A percentile compares a stretch with the other conserved stretches of the same genome.
These are phyloP conservation scores for Ambastaia sidthimunki DNA, from an alignment of 2,797 vertebrate species.

Conservation along the genomic window DNA sequence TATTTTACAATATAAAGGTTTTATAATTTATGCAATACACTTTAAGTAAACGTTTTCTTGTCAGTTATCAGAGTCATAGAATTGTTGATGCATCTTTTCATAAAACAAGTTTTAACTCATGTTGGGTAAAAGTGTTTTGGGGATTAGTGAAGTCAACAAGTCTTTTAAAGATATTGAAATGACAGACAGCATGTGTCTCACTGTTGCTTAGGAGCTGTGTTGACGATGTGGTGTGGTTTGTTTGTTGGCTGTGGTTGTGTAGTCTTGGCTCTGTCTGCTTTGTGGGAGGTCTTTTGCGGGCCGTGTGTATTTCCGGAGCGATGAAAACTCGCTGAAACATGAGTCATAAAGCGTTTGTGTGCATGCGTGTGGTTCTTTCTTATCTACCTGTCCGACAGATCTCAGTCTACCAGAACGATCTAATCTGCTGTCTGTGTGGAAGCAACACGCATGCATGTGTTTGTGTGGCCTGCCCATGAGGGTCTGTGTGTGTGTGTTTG, in stretches of 20 bases:
- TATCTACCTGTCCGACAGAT: conserved; percentile 47
- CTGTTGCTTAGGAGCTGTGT: conserved; percentile 37
- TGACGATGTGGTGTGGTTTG: conserved; percentile 28
- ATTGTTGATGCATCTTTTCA: background rate
- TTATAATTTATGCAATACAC: background rate
- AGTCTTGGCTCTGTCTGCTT: conserved; percentile 40
- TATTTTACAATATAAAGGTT: no score
- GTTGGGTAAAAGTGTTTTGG: conserved; percentile 1
- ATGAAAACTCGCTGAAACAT: conserved; percentile 39
- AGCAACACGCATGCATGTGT: conserved; percentile 29
- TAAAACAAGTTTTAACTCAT: background rate
- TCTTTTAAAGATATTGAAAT: conserved; percentile 23
- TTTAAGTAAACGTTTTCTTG: conserved; percentile 11
- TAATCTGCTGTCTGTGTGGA: conserved; percentile 42
- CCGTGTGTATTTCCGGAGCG: conserved; percentile 29
- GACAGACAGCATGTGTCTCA: conserved; percentile 8
- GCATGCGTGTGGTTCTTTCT: conserved; percentile 43
- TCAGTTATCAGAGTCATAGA: background rate
- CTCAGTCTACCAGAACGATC: conserved; percentile 39
- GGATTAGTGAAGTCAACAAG: conserved; percentile 34
- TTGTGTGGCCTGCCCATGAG: conserved; percentile 7
- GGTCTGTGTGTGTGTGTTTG: conserved; percentile 1
- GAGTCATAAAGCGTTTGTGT: conserved; percentile 30
- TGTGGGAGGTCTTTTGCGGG: conserved; percentile 40
- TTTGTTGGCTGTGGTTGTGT: conserved; percentile 43